These are phyloP conservation scores for Ancistrus triradiatus DNA, from an alignment of 2,113 vertebrate genomes.

Conservation along the genomic window DNA sequence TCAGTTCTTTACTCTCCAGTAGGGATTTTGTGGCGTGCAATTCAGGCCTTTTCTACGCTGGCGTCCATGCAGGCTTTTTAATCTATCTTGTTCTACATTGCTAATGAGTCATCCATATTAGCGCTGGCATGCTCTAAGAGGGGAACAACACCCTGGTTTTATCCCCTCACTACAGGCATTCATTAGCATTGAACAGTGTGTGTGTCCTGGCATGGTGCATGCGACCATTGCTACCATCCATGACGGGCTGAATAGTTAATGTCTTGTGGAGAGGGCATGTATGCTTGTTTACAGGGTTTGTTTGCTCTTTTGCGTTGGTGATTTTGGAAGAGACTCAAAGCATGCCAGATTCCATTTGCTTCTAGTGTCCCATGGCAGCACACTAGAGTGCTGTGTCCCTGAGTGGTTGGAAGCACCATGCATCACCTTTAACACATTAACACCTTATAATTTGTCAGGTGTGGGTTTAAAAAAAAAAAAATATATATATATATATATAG, in stretches of 20 bases:
- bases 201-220: conserved; percentile 54
- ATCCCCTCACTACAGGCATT: conserved; percentile 64
- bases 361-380: conserved; percentile 5
- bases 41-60: conserved; percentile 28
- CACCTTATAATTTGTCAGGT: too few species aligned
- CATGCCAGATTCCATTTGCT: conserved; percentile 26
- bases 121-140: conserved; percentile 60
- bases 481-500: too few species aligned
- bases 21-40: conserved; percentile 4
- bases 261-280: conserved; percentile 48
- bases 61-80: conserved; percentile 57
- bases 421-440: too few species aligned
- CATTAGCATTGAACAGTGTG: conserved; percentile 65
- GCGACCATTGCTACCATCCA: conserved; percentile 45
- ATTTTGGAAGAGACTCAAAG: conserved; percentile 47
- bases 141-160: conserved; percentile 53
- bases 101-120: conserved; percentile 70
- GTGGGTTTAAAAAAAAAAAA: too few species aligned
- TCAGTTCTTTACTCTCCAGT: conserved; percentile 26
- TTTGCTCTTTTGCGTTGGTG: conserved; percentile 55
- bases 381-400: neutral
- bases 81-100: conserved; percentile 71
- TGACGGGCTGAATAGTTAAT: conserved; percentile 64
- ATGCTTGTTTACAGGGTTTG: conserved; percentile 45
- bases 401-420: too few species aligned